Percentiles rank a stretch among this genome's conserved stretches.
Conservation (phyloP, 1,140 invertebrate genomes). For the Colletes latitarsis region DNA sequence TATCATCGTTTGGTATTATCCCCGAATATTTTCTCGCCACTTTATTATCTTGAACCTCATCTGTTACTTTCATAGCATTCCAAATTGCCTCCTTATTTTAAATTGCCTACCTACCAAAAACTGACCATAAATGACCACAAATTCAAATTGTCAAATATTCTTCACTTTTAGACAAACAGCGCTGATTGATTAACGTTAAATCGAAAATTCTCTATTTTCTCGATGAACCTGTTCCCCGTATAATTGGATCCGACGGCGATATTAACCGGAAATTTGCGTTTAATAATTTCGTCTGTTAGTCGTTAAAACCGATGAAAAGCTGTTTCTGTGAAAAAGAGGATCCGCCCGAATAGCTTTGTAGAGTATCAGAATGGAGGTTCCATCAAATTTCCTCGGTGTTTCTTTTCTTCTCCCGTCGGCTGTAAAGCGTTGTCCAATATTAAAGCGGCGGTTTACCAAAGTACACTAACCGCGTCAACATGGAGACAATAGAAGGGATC, state of each 20-base stretch:
- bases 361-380: background rate
- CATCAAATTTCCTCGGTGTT: slow-evolving; percentile 7
- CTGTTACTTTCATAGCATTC: no score
- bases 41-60: no score
- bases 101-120: no score
- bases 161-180: background rate
- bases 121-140: no score
- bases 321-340: background rate
- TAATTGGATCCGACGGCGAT: background rate
- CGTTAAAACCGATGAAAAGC: background rate
- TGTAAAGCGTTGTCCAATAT: background rate
- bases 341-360: background rate
- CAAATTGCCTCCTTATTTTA: no score
- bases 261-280: background rate
- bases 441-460: slow-evolving; percentile 58
- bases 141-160: no score
- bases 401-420: background rate
- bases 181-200: background rate
- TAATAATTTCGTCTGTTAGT: background rate
- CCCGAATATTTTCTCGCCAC: no score
- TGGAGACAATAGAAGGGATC: slow-evolving; percentile 87
- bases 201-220: slow-evolving; percentile 10
- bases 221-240: background rate
- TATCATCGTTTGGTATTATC: no score
- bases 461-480: slow-evolving; percentile 84